These are phyloP conservation scores for Anneissia japonica DNA, from an alignment of 35 echinoderm and acorn worm species.

Conservation along the genomic window DNA sequence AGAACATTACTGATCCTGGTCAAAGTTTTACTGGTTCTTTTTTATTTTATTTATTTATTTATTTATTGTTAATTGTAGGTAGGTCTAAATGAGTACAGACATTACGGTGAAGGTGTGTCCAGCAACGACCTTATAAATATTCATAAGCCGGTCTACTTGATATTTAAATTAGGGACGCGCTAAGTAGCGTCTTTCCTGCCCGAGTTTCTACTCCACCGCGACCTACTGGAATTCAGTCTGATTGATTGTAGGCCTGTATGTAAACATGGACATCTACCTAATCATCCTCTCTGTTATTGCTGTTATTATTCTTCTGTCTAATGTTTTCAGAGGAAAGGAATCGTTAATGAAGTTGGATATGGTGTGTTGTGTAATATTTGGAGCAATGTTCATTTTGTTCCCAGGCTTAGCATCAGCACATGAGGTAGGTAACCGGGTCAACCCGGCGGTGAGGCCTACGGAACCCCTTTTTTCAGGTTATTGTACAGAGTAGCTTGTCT, in stretches of 20 bases:
- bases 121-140: not conserved
- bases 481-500: no score
- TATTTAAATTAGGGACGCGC: not conserved
- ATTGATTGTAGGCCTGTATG: not conserved
- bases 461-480: no score
- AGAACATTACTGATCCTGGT: no score
- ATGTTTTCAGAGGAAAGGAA: not conserved
- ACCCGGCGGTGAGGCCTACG: no score
- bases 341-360: not conserved
- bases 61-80: no score
- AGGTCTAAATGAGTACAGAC: no score
- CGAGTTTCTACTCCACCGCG: no score
- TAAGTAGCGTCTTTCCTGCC: not conserved
- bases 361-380: not conserved
- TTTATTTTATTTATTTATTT: no score
- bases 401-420: not conserved
- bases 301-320: not conserved
- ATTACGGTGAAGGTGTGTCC: no score
- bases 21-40: no score
- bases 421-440: not conserved
- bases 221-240: not conserved
- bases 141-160: not conserved
- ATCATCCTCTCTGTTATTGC: not conserved
- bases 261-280: not conserved
- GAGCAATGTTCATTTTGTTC: not conserved